Percentiles rank a stretch among this genome's conserved stretches.
Evolutionary conservation across 1,140 invertebrate species (phyloP).

Genomic region (Cepaea nemoralis): DNA sequence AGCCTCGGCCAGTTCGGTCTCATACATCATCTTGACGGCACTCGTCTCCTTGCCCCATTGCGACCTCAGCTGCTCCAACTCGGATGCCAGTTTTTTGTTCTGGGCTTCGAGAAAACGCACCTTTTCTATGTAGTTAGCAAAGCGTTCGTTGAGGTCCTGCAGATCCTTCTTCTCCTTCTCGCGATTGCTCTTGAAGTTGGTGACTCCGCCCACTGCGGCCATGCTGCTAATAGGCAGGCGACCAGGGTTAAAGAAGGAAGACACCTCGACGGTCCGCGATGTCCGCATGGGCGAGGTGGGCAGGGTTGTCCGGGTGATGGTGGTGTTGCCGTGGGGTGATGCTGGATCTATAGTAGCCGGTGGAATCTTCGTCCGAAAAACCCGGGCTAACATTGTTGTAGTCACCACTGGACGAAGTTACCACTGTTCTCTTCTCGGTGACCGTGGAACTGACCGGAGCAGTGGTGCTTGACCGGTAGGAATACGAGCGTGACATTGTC

Average conservation of each 20-base stretch:
- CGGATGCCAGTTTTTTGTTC: constrained; percentile 72
- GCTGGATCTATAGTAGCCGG: constrained; percentile 56
- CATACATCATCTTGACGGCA: constrained; percentile 74
- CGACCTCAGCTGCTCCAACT: constrained; percentile 71
- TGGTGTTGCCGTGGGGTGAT: constrained; percentile 42
- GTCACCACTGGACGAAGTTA: constrained; percentile 50
- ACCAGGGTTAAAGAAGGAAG: constrained; percentile 38
- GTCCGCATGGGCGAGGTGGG: constrained; percentile 40
- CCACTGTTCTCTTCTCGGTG: constrained; percentile 64
- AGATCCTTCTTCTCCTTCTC: constrained; percentile 74
- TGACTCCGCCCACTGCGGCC: constrained; percentile 62
- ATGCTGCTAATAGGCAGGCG: constrained; percentile 25
- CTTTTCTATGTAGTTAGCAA: constrained; percentile 75
- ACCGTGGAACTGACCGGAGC: constrained; percentile 31
- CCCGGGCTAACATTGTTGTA: background rate
- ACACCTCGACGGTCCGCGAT: constrained; percentile 43
- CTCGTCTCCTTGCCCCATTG: constrained; percentile 74
- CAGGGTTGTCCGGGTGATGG: constrained; percentile 9
- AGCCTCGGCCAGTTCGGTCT: constrained; percentile 71
- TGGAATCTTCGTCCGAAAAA: constrained; percentile 37
- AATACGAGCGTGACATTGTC: constrained; percentile 18
- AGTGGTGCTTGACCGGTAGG: constrained; percentile 12
- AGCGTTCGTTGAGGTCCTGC: constrained; percentile 73
- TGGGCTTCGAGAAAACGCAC: constrained; percentile 75
- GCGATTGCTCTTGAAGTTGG: constrained; percentile 67